These are phyloP conservation scores for Peromyscus californicus DNA, from an alignment of 2,113 vertebrate species.

Conservation along the genomic window DNA sequence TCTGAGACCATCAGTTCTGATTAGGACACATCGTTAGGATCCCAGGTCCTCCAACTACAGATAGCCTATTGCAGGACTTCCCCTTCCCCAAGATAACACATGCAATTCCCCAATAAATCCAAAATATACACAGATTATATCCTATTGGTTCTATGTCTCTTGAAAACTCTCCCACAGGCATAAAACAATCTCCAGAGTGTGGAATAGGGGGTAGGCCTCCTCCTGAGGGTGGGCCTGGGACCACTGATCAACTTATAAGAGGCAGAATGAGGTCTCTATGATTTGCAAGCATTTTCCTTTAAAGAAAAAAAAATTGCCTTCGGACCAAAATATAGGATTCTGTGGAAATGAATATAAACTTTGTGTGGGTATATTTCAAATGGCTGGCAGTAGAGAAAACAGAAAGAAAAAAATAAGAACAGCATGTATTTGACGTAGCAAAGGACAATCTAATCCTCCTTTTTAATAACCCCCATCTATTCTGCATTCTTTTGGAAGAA, in stretches of 20 bases:
- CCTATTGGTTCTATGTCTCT: not conserved
- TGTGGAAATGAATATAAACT: not conserved
- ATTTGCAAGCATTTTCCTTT: not conserved
- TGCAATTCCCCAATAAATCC: not conserved
- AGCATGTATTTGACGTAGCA: not conserved
- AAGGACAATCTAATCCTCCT: not conserved
- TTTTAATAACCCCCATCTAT: not conserved
- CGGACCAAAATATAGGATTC: not conserved
- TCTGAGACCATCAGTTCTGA: not conserved
- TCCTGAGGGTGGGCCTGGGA: accelerated
- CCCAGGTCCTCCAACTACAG: not conserved
- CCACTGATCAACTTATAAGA: not conserved
- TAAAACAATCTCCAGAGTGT: not conserved
- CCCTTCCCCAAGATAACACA: no score
- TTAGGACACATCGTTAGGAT: not conserved
- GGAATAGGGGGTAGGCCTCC: accelerated
- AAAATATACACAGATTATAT: not conserved
- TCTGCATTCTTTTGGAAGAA: not conserved
- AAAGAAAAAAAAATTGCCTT: not conserved
- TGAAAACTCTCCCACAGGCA: not conserved
- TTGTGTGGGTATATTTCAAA: not conserved
- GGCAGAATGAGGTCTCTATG: not conserved
- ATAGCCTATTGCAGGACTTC: no score
- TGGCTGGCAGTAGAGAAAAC: not conserved
- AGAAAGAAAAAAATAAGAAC: not conserved